Conservation (phyloP, 2,888 invertebrate species). For the Lochmaea capreae region DNA sequence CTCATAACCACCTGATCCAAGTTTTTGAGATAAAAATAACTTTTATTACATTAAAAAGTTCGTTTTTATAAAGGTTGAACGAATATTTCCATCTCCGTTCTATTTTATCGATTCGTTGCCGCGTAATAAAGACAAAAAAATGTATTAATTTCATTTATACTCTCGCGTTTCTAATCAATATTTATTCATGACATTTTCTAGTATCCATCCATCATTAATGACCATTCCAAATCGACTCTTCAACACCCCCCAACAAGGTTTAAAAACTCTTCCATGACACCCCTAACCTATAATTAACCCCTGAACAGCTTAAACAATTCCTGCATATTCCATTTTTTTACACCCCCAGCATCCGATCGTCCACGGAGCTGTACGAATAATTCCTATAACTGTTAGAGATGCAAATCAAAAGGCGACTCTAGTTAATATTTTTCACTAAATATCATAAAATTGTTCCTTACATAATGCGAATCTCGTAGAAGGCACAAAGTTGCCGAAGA, state of each 20-base stretch:
- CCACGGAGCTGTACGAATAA: slow-evolving; percentile 32
- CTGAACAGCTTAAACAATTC: slow-evolving; percentile 32
- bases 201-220: neutral
- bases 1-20: too few species aligned
- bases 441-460: too few species aligned
- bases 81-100: neutral
- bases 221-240: slow-evolving; percentile 11
- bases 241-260: slow-evolving; percentile 4
- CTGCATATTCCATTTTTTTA: slow-evolving; percentile 32
- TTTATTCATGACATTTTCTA: slow-evolving; percentile 10
- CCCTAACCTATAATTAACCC: slow-evolving; percentile 38
- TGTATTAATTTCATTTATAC: neutral
- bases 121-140: too few species aligned
- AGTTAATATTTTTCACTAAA: neutral
- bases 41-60: too few species aligned
- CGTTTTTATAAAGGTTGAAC: neutral
- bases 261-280: slow-evolving; percentile 22
- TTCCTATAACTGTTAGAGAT: slow-evolving; percentile 12
- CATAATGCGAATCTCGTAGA: too few species aligned
- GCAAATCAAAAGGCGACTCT: neutral
- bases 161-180: neutral
- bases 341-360: slow-evolving; percentile 36
- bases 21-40: too few species aligned
- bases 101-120: too few species aligned
- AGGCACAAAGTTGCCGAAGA: too few species aligned